Evolutionary conservation across 1,140 invertebrate species (phyloP).

Genomic region (Agrilus planipennis): DNA sequence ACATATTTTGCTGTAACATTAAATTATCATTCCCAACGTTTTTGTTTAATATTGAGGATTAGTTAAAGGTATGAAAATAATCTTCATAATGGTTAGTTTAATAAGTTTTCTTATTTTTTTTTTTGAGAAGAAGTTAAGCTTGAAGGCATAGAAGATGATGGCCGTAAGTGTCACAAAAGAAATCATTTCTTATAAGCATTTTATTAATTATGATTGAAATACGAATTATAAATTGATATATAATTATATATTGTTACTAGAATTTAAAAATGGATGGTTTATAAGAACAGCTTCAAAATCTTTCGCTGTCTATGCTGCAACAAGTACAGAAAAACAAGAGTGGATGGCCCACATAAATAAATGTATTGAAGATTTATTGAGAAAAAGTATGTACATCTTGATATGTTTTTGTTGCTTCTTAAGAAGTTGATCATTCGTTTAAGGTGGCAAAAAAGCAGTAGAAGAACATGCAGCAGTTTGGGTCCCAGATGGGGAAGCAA

Average conservation of each 20-base stretch:
- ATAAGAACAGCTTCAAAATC: conserved; percentile 96
- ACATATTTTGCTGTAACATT: no score
- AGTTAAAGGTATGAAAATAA: no score
- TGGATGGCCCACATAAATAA: conserved; percentile 99
- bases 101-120: no score
- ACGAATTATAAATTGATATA: conserved; percentile 7
- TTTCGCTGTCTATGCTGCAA: conserved; percentile 98
- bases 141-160: conserved; percentile 85
- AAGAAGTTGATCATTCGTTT: no score
- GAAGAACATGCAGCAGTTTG: conserved; percentile 93
- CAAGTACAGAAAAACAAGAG: conserved; percentile 92
- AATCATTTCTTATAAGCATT: no score
- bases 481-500: conserved; percentile 94
- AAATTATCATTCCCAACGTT: no score
- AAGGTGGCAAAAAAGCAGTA: conserved; percentile 88
- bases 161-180: conserved; percentile 68
- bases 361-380: conserved; percentile 90
- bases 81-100: no score
- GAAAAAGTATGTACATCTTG: conserved; percentile 61
- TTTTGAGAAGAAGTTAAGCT: conserved; percentile 95
- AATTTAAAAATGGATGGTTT: conserved; percentile 92
- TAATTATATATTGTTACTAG: conserved; percentile 45
- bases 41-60: no score
- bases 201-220: conserved; percentile 3
- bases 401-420: conserved; percentile 8